Conservation (phyloP, 2,797 vertebrate species). For the Trematomus bernacchii region DNA sequence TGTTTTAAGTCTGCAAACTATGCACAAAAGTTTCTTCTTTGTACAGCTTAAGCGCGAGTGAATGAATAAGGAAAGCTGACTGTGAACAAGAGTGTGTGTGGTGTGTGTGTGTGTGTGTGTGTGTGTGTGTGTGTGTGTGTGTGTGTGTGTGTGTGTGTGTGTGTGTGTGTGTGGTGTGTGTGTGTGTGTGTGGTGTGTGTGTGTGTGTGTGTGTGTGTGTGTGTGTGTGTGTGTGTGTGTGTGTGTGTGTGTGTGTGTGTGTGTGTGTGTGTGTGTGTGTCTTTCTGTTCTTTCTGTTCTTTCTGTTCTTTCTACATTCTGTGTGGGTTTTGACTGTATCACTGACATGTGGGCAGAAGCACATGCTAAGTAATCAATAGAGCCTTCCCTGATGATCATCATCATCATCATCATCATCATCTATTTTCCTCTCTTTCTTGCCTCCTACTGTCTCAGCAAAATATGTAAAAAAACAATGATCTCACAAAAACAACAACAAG, state of each 20-base stretch:
- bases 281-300: conserved; percentile 18
- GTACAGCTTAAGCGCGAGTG: conserved; percentile 12
- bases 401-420: conserved; percentile 1
- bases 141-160: conserved; percentile 23
- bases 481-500: background rate
- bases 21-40: conserved; percentile 26
- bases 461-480: conserved; percentile 25
- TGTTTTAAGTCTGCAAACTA: conserved; percentile 36
- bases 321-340: conserved; percentile 65
- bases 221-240: conserved; percentile 19
- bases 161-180: conserved; percentile 22
- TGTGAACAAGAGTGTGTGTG: conserved; percentile 31
- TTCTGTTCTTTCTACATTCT: conserved; percentile 27
- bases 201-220: conserved; percentile 30
- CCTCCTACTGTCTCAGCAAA: conserved; percentile 38
- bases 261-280: conserved; percentile 28
- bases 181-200: conserved; percentile 30
- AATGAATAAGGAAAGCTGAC: conserved; percentile 25
- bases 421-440: background rate
- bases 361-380: conserved; percentile 63
- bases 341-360: conserved; percentile 62
- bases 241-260: conserved; percentile 12
- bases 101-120: conserved; percentile 22
- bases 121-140: conserved; percentile 21
- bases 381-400: background rate